Evolutionary conservation across 2,888 invertebrate genomes (phyloP), one percentile per base, ranked within the genome.

Genomic region (Rhamnusium bicolor): DNA sequence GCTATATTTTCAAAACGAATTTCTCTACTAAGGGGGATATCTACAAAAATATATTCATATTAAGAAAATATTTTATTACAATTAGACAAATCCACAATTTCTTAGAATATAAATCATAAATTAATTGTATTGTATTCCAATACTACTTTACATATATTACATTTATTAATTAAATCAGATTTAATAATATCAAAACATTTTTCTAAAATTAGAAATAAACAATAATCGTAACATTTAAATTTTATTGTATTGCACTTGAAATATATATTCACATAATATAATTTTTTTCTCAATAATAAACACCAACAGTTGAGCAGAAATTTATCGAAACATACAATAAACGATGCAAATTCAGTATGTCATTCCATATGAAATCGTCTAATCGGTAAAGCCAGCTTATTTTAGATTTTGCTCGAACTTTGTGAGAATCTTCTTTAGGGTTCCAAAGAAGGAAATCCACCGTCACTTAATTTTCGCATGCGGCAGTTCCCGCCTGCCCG

Each of bases 201-300:
- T 40, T 40, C 4, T 40, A 40, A 40, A 40, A 24, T 24, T 4
- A 40, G n/a, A 18, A 32, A 4, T 12, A 32, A 58, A 32, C 58
- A 40, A 58, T 18, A 16, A 16, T 18, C 10, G 32, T 32, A 56
- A 56, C 29, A 29, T 58, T 32, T 46, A 4, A 63, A 19, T 63
- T 32, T 70, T 70, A 70, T 70, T 70, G 69, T 70, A 70, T 70
- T 70, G 69, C 69, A 70, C 69, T 56, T 70, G 10, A 40, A 40
- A 67, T 29, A 70, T 47, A 8, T 49, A 29, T 60, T n/a, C 47
- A 60, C 27, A 68, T 40, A 49, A n/a, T n/a, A n/a, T n/a, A 27
- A 32, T 27, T 56, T 54, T 21, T 56, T 19, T 51, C 14, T 29
- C 7, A 19, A 61, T 46, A 21, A 47, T 62, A n/a, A 47, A 19